These are phyloP conservation scores for Xenopus petersii DNA, from an alignment of 2,797 vertebrate species.

Conservation along the genomic window DNA sequence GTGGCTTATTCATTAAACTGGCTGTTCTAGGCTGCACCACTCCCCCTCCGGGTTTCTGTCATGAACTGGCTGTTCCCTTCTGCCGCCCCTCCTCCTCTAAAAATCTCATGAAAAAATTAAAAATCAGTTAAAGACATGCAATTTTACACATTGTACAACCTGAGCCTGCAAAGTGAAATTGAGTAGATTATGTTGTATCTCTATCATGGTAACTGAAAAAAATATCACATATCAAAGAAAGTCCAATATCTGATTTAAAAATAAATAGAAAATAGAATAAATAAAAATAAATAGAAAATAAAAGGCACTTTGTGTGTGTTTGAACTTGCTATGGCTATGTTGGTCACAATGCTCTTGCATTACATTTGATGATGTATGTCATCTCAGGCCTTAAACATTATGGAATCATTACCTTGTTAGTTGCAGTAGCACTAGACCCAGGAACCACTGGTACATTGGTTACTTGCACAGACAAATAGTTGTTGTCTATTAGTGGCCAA, in stretches of 20 bases:
- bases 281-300: too few species aligned
- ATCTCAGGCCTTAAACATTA: neutral
- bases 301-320: too few species aligned
- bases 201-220: too few species aligned
- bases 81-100: neutral
- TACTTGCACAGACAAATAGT: conserved; percentile 94
- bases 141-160: neutral
- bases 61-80: conserved; percentile 20
- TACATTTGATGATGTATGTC: too few species aligned
- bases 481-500: conserved; percentile 96
- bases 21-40: conserved; percentile 2
- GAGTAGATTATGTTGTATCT: too few species aligned
- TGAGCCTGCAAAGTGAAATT: too few species aligned
- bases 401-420: conserved; percentile 85
- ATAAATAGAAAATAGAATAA: too few species aligned
- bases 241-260: too few species aligned
- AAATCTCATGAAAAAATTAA: neutral
- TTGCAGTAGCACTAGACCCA: conserved; percentile 93
- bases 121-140: conserved; percentile 4
- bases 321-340: too few species aligned
- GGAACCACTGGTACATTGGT: conserved; percentile 92
- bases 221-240: too few species aligned
- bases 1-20: conserved; percentile 31
- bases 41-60: conserved; percentile 3
- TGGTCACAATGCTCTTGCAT: too few species aligned